A percentile compares a stretch with the other conserved stretches of the same genome.
Evolutionary conservation across 2,888 invertebrate species (phyloP).

Genomic region (Heliconius charithonia): DNA sequence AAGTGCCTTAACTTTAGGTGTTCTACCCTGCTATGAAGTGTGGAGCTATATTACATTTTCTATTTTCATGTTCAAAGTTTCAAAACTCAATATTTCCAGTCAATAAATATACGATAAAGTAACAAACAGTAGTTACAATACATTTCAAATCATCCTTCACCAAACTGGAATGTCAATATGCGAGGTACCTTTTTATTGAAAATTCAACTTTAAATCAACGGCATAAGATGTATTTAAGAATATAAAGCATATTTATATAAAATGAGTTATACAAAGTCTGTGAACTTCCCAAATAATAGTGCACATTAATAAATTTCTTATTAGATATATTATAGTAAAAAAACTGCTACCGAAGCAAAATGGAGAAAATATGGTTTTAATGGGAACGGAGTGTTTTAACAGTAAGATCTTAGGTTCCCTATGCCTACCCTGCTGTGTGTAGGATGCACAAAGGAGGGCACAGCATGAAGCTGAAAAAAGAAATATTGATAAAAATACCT

Average conservation of each 20-base stretch:
- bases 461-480: too few relatives aligned
- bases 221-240: background rate
- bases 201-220: background rate
- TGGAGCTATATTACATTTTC: background rate
- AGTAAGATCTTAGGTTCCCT: too few relatives aligned
- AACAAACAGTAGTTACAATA: slow-evolving; percentile 9
- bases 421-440: too few relatives aligned
- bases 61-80: too few relatives aligned
- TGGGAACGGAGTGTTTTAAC: too few relatives aligned
- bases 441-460: too few relatives aligned
- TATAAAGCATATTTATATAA: background rate
- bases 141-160: slow-evolving; percentile 15
- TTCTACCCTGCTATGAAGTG: background rate
- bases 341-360: too few relatives aligned
- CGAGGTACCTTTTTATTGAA: background rate
- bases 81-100: background rate
- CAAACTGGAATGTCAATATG: slow-evolving; percentile 1
- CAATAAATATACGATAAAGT: background rate
- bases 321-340: background rate
- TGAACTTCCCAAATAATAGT: slow-evolving; percentile 5
- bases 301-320: slow-evolving; percentile 15
- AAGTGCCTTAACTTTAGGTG: background rate
- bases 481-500: too few relatives aligned
- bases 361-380: too few relatives aligned
- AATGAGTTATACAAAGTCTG: background rate